Conservation (phyloP, 2,113 vertebrate species). For the Paratilapia polleni region DNA sequence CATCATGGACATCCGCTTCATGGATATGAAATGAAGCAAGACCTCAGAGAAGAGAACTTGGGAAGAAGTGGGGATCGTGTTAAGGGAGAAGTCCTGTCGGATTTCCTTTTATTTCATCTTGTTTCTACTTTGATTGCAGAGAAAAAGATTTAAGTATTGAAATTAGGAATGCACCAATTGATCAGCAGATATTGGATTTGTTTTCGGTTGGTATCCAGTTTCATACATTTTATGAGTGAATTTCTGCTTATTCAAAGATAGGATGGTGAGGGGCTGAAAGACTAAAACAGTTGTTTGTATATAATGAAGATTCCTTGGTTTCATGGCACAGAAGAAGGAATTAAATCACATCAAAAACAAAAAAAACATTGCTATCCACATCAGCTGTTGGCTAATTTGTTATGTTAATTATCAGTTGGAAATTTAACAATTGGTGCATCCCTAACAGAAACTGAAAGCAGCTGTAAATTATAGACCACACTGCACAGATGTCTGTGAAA, state of each 20-base stretch:
- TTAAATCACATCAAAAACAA: neutral
- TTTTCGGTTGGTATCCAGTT: neutral
- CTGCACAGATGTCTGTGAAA: conserved; percentile 23
- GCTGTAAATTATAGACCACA: conserved; percentile 23
- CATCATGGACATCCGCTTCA: conserved; percentile 99
- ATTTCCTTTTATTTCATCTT: conserved; percentile 15
- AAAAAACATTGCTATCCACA: neutral
- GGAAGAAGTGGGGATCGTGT: neutral
- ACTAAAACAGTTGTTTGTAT: neutral
- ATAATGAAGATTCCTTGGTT: neutral
- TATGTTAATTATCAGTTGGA: neutral
- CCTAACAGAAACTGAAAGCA: neutral
- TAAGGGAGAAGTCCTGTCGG: neutral
- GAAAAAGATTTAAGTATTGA: neutral
- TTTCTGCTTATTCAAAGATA: neutral
- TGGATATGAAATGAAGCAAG: conserved; percentile 86
- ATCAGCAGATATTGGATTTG: neutral
- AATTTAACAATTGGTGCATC: neutral
- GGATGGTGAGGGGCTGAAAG: neutral
- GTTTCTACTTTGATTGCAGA: neutral
- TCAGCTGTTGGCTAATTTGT: neutral
- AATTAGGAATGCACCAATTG: neutral
- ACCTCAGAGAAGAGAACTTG: neutral
- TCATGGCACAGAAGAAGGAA: neutral
- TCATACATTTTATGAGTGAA: neutral